Evolutionary conservation across 2,113 vertebrate species (phyloP).

Genomic region (Ploceus nigricollis): DNA sequence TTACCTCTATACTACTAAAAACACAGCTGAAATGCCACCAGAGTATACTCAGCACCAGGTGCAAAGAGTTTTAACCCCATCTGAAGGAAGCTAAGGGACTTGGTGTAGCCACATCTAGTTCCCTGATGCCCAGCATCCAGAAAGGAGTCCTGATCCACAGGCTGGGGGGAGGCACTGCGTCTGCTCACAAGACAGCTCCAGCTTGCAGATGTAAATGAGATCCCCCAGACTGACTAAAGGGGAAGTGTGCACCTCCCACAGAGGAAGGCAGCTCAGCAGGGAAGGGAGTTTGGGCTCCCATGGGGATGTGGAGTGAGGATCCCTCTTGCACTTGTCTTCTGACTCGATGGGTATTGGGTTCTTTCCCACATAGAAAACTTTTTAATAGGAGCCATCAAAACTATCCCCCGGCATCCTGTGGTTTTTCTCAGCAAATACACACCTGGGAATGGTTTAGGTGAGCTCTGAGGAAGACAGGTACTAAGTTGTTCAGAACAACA

Average conservation of each 20-base stretch:
- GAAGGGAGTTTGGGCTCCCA: neutral
- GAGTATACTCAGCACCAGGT: neutral
- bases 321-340: neutral
- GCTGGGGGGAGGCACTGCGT: neutral
- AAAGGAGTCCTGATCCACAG: neutral
- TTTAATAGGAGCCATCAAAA: neutral
- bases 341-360: fast-evolving
- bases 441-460: neutral
- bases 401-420: neutral
- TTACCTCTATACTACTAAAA: neutral
- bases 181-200: neutral
- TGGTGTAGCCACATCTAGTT: neutral
- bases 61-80: neutral
- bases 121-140: neutral
- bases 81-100: neutral
- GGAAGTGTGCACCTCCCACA: neutral
- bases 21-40: neutral
- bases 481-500: neutral
- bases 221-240: neutral
- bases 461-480: neutral
- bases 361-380: neutral
- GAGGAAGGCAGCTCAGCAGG: neutral
- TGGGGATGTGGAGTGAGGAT: fast-evolving
- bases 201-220: neutral
- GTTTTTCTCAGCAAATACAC: neutral